Conservation (phyloP, 2,797 vertebrate genomes). For the Eidolon dupreanum region DNA sequence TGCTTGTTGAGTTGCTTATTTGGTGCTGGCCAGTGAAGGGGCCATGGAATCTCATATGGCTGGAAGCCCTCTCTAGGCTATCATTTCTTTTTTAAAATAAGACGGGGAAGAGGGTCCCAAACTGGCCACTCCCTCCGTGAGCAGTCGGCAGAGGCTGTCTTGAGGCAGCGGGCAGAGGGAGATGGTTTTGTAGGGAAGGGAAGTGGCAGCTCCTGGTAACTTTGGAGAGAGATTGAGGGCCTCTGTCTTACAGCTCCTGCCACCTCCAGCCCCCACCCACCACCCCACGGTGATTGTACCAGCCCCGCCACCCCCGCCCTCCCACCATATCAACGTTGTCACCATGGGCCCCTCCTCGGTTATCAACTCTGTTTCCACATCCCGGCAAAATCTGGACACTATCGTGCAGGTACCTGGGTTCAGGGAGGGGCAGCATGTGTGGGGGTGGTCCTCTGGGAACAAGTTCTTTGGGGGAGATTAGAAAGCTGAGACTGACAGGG, state of each 20-base stretch:
- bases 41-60: background rate
- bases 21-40: background rate
- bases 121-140: accelerated
- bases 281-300: slow-evolving; percentile 98
- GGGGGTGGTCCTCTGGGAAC: background rate
- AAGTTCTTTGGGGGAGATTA: background rate
- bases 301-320: slow-evolving; percentile 91
- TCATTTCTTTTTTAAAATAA: background rate
- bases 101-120: accelerated
- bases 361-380: slow-evolving; percentile 97
- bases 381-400: slow-evolving; percentile 98
- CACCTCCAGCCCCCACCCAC: slow-evolving; percentile 95
- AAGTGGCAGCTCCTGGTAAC: background rate
- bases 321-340: slow-evolving; percentile 98
- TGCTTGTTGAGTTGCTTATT: background rate
- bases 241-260: slow-evolving; percentile 88
- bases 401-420: slow-evolving; percentile 94
- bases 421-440: background rate
- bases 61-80: background rate
- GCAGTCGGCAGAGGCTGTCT: background rate
- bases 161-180: background rate
- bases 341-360: slow-evolving; percentile 97
- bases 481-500: background rate
- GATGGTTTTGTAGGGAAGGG: background rate
- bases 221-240: background rate